Evolutionary conservation across 2,797 vertebrate genomes (phyloP), one percentile per base, ranked within the genome.

Genomic region (Macropus fuliginosus): DNA sequence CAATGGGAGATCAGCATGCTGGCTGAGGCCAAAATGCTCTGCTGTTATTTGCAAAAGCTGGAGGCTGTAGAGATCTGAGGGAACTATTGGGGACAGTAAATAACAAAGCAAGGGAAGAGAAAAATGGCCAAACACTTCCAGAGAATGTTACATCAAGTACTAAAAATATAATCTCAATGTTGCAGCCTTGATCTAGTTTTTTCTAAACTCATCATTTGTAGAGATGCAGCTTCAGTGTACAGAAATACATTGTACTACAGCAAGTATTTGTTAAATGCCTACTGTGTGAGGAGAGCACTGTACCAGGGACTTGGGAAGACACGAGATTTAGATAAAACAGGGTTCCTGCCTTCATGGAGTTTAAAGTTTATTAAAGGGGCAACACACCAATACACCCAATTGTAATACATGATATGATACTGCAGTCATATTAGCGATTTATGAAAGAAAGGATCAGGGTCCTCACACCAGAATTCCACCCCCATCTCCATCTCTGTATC

Each of bases 51-150:
- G 40, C 40, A 81, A 81, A 81, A 46, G 74, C 40, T 81, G 87
- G 31, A 90, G 81, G 57, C 46, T 56, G 74, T 94, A 87, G 24
- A 91, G 10, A 54, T 52, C 90, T 93, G 59, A 93, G 52, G 59
- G 52, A 55, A 96, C 56, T 92, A 54, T 29, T 89, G 81, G 57
- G 54, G 27, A 46, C 46, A 21, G 55, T 52, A 74, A 92, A 59
- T 6, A 5, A 50, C 54, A 87, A 62, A 12, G 31, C 92, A 18
- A 14, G 57, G 92, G 74, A 55, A 90, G 28, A 50, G 24, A 74
- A 31, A 81, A 93, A 54, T 54, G 92, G 31, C 66, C 92, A 56
- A 90, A 29, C 50, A 46, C 6, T 10, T 29, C 59, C 87, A 9
- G 4, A 24, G 74, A 81, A 40, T 91, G 66, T 56, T 66, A 40